These are phyloP conservation scores for Sebastes flavidus DNA, from an alignment of 2,797 vertebrate species.

Conservation along the genomic window DNA sequence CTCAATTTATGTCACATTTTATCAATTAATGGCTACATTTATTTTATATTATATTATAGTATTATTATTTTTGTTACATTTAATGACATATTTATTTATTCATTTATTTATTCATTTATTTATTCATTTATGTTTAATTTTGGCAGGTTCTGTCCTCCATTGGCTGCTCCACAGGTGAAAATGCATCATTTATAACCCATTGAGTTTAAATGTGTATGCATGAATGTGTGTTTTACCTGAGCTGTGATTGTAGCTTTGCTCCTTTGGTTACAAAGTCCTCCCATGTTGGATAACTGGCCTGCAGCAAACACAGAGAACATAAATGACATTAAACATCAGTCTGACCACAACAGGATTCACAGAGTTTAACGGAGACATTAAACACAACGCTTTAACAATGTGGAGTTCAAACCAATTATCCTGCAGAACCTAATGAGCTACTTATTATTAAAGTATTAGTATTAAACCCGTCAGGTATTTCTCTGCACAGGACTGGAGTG, in stretches of 20 bases:
- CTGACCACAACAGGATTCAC: neutral
- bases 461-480: neutral
- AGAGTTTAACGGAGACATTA: neutral
- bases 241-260: conserved; percentile 86
- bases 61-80: too few relatives aligned
- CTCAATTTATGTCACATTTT: too few relatives aligned
- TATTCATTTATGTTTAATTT: too few relatives aligned
- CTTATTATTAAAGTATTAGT: neutral
- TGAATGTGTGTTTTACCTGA: conserved; percentile 77
- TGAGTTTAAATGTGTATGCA: too few relatives aligned
- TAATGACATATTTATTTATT: too few relatives aligned
- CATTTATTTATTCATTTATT: too few relatives aligned
- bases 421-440: neutral
- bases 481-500: neutral
- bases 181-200: too few relatives aligned
- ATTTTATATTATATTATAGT: too few relatives aligned
- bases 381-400: neutral
- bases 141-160: too few relatives aligned
- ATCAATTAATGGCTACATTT: too few relatives aligned
- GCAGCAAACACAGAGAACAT: conserved; percentile 47
- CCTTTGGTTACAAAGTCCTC: conserved; percentile 89
- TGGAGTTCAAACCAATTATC: conserved; percentile 4
- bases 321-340: neutral
- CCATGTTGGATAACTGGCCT: conserved; percentile 89
- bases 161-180: too few relatives aligned